Base-by-base conservation (phyloP, 2,888 invertebrate genomes). In the Aporophyla lueneburgensis region DNA sequence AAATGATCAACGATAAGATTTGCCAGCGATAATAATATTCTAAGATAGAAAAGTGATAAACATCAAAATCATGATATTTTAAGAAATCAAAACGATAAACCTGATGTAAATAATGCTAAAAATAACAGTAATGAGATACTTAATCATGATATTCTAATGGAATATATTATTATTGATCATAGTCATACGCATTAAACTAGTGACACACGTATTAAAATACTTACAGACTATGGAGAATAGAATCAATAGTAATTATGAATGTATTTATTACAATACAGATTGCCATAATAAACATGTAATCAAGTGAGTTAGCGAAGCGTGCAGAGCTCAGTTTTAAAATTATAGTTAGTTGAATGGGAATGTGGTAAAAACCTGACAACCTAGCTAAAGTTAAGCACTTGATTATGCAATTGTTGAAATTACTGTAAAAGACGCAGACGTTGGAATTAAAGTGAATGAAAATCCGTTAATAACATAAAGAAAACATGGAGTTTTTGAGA, bases 201-300 rank as follows among this genome's bases (percentile, higher is more conserved):
- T 53, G 53, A 33, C 19, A 51, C 12, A 54, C 40, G 43, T 46
- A 53, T 51, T 51, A 33, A 63, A 80, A 69, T 24, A 62, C n/a
- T n/a, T 10, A 24, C 9, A 24, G 63, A 68, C 51, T 69, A 75
- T 76, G 40, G 70, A 77, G 56, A 76, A 77, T 24, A 43, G 61
- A 79, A 83, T 67, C 73, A 70, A 85, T 85, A 76, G 24, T 65
- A 83, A 85, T 83, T 76, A 80, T 76, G 33, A 78, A 71, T 71
- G 56, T 78, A 82, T 83, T 79, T 77, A 80, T 80, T 83, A 83
- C 59, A 62, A 83, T 86, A 74, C 77, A 79, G 74, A 83, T 80
- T 81, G 70, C 56, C 33, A 14, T 83, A 76, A 65, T 78, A 81
- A 72, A 77, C 76, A 59, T 72, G 49, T 78, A 79, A 86, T 86